phyloP scores from a whole-genome alignment of 2,113 vertebrate genomes.

The Cryptoleucopteryx plumbea region DNA sequence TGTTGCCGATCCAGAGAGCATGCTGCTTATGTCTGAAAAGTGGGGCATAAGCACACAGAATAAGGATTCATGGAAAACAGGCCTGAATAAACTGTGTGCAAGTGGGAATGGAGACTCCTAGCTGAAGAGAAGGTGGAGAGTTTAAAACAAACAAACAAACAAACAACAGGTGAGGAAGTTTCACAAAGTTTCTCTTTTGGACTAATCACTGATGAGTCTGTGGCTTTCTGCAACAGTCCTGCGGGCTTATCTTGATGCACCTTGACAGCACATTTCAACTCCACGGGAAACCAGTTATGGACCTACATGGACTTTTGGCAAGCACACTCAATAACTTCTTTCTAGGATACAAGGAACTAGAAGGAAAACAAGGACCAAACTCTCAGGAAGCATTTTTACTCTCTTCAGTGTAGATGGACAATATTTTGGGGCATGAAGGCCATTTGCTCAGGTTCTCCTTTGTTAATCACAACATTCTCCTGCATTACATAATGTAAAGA shows the following conservation, averaged over 20 bases:
- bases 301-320: background rate
- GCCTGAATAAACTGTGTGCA: background rate
- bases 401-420: background rate
- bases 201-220: background rate
- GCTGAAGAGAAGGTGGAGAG: background rate
- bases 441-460: background rate
- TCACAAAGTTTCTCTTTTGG: background rate
- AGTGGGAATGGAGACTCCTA: background rate
- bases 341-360: background rate
- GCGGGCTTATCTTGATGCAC: background rate
- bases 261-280: background rate
- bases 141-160: background rate
- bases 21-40: background rate
- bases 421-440: background rate
- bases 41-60: background rate
- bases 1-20: background rate
- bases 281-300: background rate
- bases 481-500: rapidly evolving
- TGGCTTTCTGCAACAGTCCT: background rate
- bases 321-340: background rate
- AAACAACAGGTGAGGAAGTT: background rate
- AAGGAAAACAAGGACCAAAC: background rate
- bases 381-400: background rate
- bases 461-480: background rate
- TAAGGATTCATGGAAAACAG: background rate